These are phyloP conservation scores for Leptobrachium leishanense DNA, from an alignment of 2,113 vertebrate species.

Conservation along the genomic window DNA sequence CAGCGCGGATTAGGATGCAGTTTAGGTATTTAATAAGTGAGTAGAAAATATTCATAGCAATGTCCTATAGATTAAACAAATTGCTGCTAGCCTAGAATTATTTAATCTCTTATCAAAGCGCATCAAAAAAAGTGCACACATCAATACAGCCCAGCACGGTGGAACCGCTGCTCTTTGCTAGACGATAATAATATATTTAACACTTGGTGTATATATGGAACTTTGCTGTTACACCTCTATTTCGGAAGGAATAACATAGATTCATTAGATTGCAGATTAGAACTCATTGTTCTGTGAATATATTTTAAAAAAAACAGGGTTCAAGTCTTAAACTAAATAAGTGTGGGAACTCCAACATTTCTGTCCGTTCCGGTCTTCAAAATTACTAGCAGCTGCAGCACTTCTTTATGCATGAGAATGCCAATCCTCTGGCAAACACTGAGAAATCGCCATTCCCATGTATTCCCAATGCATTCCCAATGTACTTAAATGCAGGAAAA, in stretches of 20 bases:
- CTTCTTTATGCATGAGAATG: too few species aligned
- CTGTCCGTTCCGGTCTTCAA: too few species aligned
- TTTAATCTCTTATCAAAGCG: constrained; percentile 20
- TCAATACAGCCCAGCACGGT: constrained; percentile 7
- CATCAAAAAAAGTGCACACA: constrained; percentile 3
- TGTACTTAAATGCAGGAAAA: too few species aligned
- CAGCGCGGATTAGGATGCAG: constrained; percentile 10
- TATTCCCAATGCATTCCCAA: too few species aligned
- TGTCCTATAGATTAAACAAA: constrained; percentile 24
- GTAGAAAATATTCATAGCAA: constrained; percentile 15
- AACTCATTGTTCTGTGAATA: too few species aligned
- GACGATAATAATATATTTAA: constrained; percentile 1
- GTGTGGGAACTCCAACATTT: too few species aligned
- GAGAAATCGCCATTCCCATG: too few species aligned
- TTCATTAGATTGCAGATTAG: background rate
- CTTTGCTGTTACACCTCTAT: background rate
- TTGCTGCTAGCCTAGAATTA: constrained; percentile 13
- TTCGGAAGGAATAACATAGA: background rate
- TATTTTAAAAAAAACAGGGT: too few species aligned
- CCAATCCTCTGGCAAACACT: too few species aligned
- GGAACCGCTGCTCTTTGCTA: background rate
- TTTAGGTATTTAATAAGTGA: constrained; percentile 22
- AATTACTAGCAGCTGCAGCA: too few species aligned
- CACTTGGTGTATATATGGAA: background rate
- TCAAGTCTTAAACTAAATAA: too few species aligned